Evolutionary conservation across 2,888 invertebrate species (phyloP), one percentile per base, ranked within the genome.

Genomic region (Dermolepida albohirtum): DNA sequence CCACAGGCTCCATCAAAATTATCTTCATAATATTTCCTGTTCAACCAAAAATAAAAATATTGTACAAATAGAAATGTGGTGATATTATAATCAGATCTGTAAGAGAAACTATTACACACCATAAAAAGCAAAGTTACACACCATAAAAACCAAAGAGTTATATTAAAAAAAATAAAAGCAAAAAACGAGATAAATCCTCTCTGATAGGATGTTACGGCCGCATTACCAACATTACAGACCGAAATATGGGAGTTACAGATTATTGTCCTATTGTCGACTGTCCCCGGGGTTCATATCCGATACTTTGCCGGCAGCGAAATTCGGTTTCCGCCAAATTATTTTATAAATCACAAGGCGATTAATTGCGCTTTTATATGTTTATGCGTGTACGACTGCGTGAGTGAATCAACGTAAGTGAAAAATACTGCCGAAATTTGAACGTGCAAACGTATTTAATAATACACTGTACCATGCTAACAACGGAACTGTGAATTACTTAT

Each of bases 151-250:
- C n/a, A n/a, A n/a, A n/a, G n/a, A n/a, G n/a, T n/a, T n/a, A n/a
- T n/a, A n/a, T n/a, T n/a, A n/a, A n/a, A n/a, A n/a, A n/a, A n/a
- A n/a, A n/a, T n/a, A n/a, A n/a, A n/a, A n/a, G n/a, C n/a, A n/a
- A n/a, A n/a, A n/a, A n/a, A n/a, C n/a, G n/a, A n/a, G n/a, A 82
- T 83, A 83, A 83, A 83, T 83, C 81, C 79, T 73, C 74, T 79
- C 79, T 83, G 83, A 83, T 83, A 83, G 83, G 83, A 83, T 83
- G 83, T 83, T 83, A 83, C 83, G 82, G 83, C 76, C 82, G 81
- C 81, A 82, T 83, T 82, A 82, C 79, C 80, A 78, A 78, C 80
- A 80, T 81, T 80, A 81, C 79, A 76, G 77, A 78, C 78, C 80
- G 73, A 80, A 81, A 80, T 79, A 78, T 79, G 74, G 70, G 69